A percentile compares a stretch with the other conserved stretches of the same genome.
Conservation (phyloP, 2,888 invertebrate species). For the Nysson spinosus region DNA sequence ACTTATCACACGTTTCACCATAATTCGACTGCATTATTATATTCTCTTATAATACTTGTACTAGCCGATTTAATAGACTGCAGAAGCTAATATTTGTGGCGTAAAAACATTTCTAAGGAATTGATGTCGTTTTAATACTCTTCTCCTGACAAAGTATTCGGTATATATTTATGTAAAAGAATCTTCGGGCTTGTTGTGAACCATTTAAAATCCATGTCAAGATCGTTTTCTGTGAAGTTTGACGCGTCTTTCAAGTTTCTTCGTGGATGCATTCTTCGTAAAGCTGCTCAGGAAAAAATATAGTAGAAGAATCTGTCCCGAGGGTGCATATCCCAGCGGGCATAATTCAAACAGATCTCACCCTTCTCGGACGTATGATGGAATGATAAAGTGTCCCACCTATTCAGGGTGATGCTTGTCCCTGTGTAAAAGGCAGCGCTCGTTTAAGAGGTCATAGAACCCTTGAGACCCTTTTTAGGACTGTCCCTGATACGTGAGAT, state of each 20-base stretch:
- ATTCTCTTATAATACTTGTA: no score
- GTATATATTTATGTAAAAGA: no score
- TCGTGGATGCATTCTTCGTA: conserved; percentile 21
- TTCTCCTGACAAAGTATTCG: no score
- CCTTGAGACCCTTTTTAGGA: conserved; percentile 26
- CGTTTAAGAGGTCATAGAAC: conserved; percentile 54
- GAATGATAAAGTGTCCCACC: conserved; percentile 49
- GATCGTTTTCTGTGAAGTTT: not conserved
- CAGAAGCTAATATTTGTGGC: no score
- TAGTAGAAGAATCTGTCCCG: conserved; percentile 12
- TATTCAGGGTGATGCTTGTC: conserved; percentile 41
- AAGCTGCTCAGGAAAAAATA: conserved; percentile 11
- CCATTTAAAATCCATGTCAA: conserved; percentile 33
- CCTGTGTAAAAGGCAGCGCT: conserved; percentile 28
- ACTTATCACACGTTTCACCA: no score
- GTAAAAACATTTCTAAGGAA: no score
- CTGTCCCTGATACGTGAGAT: conserved; percentile 37
- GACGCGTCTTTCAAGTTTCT: conserved; percentile 5
- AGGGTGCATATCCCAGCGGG: conserved; percentile 6
- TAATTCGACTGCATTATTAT: no score
- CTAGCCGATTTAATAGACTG: no score
- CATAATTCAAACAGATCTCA: conserved; percentile 47
- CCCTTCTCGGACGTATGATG: conserved; percentile 31
- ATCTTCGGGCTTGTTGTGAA: no score
- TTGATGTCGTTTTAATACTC: no score